Evolutionary conservation across 2,113 vertebrate genomes (phyloP).

Genomic region (Phylloscopus trochiloides): DNA sequence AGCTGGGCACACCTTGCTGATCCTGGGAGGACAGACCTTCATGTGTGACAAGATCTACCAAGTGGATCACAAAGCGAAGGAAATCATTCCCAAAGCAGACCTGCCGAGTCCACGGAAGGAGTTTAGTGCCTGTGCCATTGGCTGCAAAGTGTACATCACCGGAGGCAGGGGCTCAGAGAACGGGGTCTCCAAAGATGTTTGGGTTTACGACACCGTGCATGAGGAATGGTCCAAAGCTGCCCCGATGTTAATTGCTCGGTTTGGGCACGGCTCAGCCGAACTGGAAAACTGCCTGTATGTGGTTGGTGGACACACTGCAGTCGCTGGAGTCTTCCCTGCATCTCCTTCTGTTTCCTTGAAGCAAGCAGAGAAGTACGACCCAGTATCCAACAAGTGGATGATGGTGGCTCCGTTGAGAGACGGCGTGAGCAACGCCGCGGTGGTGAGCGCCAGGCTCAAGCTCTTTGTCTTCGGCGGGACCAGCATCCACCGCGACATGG

Average conservation of each 20-base stretch:
- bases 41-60: constrained; percentile 98
- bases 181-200: constrained; percentile 92
- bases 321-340: constrained; percentile 88
- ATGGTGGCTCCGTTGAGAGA: constrained; percentile 92
- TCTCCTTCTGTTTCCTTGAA: constrained; percentile 92
- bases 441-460: constrained; percentile 90
- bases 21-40: constrained; percentile 93
- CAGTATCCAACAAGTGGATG: constrained; percentile 86
- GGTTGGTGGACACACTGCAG: constrained; percentile 91
- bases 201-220: constrained; percentile 92
- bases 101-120: constrained; percentile 93
- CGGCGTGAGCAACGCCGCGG: constrained; percentile 91
- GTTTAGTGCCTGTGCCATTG: constrained; percentile 93
- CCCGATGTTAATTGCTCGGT: constrained; percentile 92
- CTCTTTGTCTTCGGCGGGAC: constrained; percentile 93
- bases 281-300: constrained; percentile 89
- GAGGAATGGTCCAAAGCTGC: constrained; percentile 95
- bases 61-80: constrained; percentile 92
- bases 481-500: constrained; percentile 90
- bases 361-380: constrained; percentile 90
- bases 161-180: constrained; percentile 93
- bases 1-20: constrained; percentile 90
- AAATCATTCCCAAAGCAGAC: constrained; percentile 93
- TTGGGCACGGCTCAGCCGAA: constrained; percentile 91
- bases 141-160: constrained; percentile 92